Evolutionary conservation across 2,113 vertebrate genomes (phyloP), one percentile per base, ranked within the genome.

Genomic region (Cephalopholis sonnerati): DNA sequence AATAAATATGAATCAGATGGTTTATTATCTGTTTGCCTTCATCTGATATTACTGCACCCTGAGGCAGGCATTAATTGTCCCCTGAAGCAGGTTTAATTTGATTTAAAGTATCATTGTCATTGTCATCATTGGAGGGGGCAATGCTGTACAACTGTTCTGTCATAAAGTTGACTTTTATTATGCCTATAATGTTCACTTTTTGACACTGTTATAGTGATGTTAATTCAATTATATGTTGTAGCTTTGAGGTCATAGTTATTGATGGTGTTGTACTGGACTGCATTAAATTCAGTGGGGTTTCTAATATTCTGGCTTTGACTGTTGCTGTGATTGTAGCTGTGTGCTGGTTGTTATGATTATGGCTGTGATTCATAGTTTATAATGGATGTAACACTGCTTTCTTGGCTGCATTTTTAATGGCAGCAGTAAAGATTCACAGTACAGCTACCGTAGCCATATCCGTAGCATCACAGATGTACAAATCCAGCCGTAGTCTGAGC

Each of bases 41-140:
- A 68, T 83, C 77, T 75, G 51, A 55, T 63, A 36, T 76, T 17
- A 44, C 24, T 24, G 16, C 46, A 53, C 22, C 20, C 51, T 24
- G 32, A 58, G 50, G 57, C 44, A 22, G 27, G n/a, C 20, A 55
- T 36, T 53, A 62, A 76, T 82, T 25, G 6, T 18, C 32, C 63
- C 29, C 55, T 12, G 41, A 67, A 80, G 65, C 53, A 27, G n/a
- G 5, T 5, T 66, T 66, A 27, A 66, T 79, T 54, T 29, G 10
- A 61, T 46, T 70, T 17, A 36, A 16, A 57, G 4, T 41, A 17
- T 39, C 16, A 29, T 29, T 41, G 27, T 16, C n/a, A 66, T 18
- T 66, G 25, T 18, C 58, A 32, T 18, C 3, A 32, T 16, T 58
- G 25, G n/a, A 13, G 27, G 10, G 58, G 22, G 36, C 5, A 10